Evolutionary conservation across 1,140 invertebrate species (phyloP), one percentile per base, ranked within the genome.

Genomic region (Papilio glaucus): DNA sequence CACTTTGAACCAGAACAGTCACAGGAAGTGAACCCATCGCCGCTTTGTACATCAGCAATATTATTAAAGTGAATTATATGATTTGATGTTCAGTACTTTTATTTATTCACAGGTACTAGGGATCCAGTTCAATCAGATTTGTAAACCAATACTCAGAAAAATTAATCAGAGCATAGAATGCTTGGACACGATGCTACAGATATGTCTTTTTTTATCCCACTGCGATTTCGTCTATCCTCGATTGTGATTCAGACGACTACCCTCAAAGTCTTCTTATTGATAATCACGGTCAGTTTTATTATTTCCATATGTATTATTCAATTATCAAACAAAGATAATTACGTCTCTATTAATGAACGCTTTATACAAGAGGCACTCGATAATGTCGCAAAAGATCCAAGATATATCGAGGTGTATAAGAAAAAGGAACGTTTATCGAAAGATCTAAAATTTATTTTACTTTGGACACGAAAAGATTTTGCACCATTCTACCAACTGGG

Each of bases 401-500:
- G 84, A 76, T 88, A 87, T 49, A 74, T 76, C 0, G 81, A 88
- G 45, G 80, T 88, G 0, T 86, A 86, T 61, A 74, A 84, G 42
- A 86, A 83, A 69, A 41, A 75, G 0, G 78, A 76, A 13, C 74
- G 75, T 21, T 80, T 87, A 13, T 77, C 84, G 0, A 83, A 80
- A 37, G 74, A 78, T 9, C 60, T 85, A 4, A 91, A 87, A 71
- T 88, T 84, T 60, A 84, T 91, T 21, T 68, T 91, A 8, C 69
- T 88, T n/a, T 91, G 88, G 89, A 88, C 84, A 0, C 39, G 49
- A 1, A 60, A 76, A 39, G 81, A 86, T n/a, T 82, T 77, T 42
- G 80, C 84, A 1, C 89, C 89, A 0, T 84, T 89, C 37, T 82
- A 82, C 33, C 81, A 73, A 21, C 75, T 87, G 9, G 81, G 79